A percentile compares a stretch with the other conserved stretches of the same genome.
Conservation (phyloP, 2,797 vertebrate genomes). For the Eospalax fontanierii region DNA sequence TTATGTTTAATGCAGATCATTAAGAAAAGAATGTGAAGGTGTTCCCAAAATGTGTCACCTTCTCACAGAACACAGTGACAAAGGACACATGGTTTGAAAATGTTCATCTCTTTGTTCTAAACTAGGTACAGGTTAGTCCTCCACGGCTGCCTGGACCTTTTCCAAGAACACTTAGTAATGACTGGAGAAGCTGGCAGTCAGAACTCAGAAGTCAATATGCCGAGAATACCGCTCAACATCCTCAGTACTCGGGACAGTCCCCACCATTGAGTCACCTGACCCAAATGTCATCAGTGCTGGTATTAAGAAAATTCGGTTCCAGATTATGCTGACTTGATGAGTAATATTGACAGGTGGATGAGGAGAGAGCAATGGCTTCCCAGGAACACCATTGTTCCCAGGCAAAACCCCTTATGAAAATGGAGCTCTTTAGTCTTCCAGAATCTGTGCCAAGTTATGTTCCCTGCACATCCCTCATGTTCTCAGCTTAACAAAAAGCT, state of each 20-base stretch:
- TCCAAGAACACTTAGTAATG: neutral
- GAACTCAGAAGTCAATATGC: neutral
- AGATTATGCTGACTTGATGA: neutral
- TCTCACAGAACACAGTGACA: neutral
- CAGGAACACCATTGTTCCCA: neutral
- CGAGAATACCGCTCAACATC: neutral
- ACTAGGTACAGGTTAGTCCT: neutral
- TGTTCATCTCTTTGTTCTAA: neutral
- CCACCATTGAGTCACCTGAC: neutral
- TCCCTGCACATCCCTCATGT: neutral
- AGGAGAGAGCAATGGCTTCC: neutral
- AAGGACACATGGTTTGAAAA: neutral
- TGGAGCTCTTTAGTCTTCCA: neutral
- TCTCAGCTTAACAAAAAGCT: constrained; percentile 38
- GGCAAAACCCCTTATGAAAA: neutral
- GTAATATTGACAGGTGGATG: neutral
- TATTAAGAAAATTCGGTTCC: neutral
- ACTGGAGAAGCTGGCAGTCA: neutral
- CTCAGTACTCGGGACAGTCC: neutral
- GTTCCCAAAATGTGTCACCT: neutral
- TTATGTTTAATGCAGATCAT: neutral
- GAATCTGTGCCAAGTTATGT: neutral
- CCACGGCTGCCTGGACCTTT: fast-evolving
- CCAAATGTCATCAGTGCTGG: neutral
- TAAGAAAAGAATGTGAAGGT: neutral